Conservation (phyloP, 2,888 invertebrate species). For the Salpingus planirostris region DNA sequence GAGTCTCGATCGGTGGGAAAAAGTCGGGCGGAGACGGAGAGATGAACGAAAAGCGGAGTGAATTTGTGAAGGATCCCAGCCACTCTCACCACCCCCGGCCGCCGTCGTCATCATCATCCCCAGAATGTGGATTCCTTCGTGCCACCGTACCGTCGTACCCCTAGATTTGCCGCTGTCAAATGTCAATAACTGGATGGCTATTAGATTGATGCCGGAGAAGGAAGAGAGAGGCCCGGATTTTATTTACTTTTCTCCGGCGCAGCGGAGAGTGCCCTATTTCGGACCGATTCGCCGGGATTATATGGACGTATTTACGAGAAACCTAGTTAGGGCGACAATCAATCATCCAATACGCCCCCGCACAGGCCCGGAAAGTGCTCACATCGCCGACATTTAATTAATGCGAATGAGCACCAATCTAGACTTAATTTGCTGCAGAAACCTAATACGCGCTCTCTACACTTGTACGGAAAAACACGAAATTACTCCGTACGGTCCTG, state of each 20-base stretch:
- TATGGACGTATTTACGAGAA: constrained; percentile 1
- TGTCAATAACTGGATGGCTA: constrained; percentile 15
- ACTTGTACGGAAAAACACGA: too few relatives aligned
- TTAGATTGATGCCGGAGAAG: constrained; percentile 13
- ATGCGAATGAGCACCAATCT: too few relatives aligned
- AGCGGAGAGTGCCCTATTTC: constrained; percentile 2
- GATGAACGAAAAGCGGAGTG: background rate
- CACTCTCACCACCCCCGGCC: background rate
- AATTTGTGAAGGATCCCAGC: background rate
- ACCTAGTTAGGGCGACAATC: constrained; percentile 8
- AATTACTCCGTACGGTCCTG: too few relatives aligned
- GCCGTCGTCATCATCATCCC: too few relatives aligned
- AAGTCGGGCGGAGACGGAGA: background rate
- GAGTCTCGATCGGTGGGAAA: background rate
- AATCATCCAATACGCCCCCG: constrained; percentile 8
- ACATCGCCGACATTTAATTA: background rate
- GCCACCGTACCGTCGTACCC: constrained; percentile 4
- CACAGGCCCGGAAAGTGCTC: background rate
- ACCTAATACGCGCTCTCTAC: too few relatives aligned
- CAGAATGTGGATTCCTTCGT: constrained; percentile 11
- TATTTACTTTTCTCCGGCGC: constrained; percentile 14
- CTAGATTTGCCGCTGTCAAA: constrained; percentile 13
- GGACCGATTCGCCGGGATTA: background rate
- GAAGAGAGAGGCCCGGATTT: constrained; percentile 10
- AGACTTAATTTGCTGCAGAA: too few relatives aligned